phyloP scores from a whole-genome alignment of 2,797 vertebrate genomes.

The Pristis pectinata region DNA sequence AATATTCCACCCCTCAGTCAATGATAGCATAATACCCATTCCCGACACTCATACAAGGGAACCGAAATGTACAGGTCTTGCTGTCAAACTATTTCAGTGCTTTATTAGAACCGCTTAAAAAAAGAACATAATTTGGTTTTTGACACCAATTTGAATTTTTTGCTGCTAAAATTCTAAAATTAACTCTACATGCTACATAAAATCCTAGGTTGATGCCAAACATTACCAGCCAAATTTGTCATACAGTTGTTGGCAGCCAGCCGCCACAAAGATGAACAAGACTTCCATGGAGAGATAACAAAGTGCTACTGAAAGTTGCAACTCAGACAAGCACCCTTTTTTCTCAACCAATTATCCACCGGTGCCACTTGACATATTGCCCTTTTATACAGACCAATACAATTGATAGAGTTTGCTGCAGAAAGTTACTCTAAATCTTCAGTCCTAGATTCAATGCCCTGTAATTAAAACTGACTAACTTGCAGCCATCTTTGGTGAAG shows the following conservation, averaged over 20 bases:
- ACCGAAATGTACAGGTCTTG: not conserved
- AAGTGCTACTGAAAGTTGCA: not conserved
- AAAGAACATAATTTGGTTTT: not conserved
- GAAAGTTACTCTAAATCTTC: not conserved
- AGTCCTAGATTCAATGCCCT: not conserved
- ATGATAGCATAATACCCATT: not conserved
- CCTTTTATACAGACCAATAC: not conserved
- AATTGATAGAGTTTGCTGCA: not conserved
- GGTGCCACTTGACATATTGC: not conserved
- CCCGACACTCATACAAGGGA: not conserved
- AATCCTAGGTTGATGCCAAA: not conserved
- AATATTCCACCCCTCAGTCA: not conserved
- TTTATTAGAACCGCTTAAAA: not conserved
- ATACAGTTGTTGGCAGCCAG: not conserved
- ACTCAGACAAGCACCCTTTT: not conserved
- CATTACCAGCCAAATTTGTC: not conserved
- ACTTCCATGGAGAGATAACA: not conserved
- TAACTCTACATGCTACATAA: not conserved
- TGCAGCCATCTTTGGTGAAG: not conserved
- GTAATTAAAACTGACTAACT: not conserved
- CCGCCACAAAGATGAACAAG: not conserved
- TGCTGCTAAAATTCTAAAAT: not conserved
- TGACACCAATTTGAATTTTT: not conserved
- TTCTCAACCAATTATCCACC: not conserved
- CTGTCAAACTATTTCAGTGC: not conserved